Percentiles rank a stretch among this genome's conserved stretches.
Evolutionary conservation across 2,797 vertebrate species (phyloP).

Genomic region (Micromesistius poutassou): DNA sequence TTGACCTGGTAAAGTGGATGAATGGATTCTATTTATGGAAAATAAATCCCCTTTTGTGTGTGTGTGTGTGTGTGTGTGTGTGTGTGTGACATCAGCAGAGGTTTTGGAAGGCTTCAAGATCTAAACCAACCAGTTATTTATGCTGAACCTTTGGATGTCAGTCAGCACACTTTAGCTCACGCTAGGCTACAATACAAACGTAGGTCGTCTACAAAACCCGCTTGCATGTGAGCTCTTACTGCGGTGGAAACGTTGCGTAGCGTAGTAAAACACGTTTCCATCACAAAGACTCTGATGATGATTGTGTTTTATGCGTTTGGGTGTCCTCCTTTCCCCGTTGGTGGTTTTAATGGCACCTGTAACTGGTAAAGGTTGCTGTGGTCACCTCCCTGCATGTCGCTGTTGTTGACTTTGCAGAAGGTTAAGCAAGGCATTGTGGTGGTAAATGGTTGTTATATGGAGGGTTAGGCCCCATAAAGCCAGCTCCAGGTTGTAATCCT

Average conservation of each 20-base stretch:
- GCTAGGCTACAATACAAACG: too few species aligned
- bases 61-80: background rate
- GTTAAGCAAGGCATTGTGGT: constrained; percentile 64
- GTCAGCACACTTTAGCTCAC: background rate
- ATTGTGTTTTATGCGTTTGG: background rate
- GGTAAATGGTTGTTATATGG: constrained; percentile 70
- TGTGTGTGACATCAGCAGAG: background rate
- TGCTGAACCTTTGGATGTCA: background rate
- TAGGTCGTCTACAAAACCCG: background rate
- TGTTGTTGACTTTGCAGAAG: constrained; percentile 64
- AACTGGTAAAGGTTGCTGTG: constrained; percentile 37
- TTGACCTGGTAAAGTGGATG: constrained; percentile 30
- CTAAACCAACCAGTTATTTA: background rate
- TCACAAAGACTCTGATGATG: background rate
- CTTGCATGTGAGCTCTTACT: background rate
- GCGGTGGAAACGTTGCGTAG: background rate
- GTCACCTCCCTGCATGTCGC: constrained; percentile 34
- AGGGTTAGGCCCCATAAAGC: constrained; percentile 69
- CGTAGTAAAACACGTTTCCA: background rate
- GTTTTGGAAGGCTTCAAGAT: background rate
- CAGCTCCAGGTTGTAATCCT: constrained; percentile 63
- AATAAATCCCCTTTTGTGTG: constrained; percentile 12
- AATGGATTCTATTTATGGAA: constrained; percentile 26
- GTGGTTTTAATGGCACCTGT: background rate
- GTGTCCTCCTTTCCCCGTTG: background rate